Conservation (phyloP, 2,888 invertebrate genomes). For the Drosophila mimica region DNA sequence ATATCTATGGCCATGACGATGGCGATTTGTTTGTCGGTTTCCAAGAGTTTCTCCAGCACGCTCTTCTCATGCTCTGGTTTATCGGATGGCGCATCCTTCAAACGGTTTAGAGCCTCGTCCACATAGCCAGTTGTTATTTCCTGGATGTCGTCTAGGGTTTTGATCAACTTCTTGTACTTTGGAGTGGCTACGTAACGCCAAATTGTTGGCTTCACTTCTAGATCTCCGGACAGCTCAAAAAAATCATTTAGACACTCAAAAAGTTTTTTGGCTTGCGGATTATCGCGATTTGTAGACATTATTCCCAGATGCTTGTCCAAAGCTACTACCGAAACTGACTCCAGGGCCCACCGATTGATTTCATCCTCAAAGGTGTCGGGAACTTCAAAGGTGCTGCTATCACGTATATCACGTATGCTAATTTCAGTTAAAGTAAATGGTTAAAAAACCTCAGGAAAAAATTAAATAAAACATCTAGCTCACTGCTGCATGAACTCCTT, state of each 20-base stretch:
- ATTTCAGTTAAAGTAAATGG: background rate
- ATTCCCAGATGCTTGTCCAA: conserved; percentile 82
- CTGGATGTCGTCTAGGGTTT: conserved; percentile 66
- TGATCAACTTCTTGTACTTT: conserved; percentile 52
- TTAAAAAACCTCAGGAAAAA: fast-evolving
- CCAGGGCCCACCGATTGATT: conserved; percentile 87
- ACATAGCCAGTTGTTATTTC: conserved; percentile 78
- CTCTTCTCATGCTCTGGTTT: conserved; percentile 84
- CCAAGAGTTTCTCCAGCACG: conserved; percentile 88
- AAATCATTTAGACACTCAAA: conserved; percentile 48
- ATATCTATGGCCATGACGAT: conserved; percentile 89
- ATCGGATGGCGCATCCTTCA: conserved; percentile 48
- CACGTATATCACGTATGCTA: conserved; percentile 67
- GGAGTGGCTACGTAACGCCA: conserved; percentile 60
- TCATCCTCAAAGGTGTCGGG: conserved; percentile 86
- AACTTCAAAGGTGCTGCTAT: conserved; percentile 80
- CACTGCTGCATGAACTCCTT: conserved; percentile 72
- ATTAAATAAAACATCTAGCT: background rate
- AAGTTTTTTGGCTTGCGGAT: conserved; percentile 63
- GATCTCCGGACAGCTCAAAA: conserved; percentile 29
- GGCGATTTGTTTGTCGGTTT: conserved; percentile 87
- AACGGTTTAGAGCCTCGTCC: conserved; percentile 79
- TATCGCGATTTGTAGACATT: conserved; percentile 56
- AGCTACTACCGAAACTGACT: conserved; percentile 85
- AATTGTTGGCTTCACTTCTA: conserved; percentile 57